Base-by-base conservation (phyloP, 1,140 invertebrate species). In the Stegodyphus mimosarum region DNA sequence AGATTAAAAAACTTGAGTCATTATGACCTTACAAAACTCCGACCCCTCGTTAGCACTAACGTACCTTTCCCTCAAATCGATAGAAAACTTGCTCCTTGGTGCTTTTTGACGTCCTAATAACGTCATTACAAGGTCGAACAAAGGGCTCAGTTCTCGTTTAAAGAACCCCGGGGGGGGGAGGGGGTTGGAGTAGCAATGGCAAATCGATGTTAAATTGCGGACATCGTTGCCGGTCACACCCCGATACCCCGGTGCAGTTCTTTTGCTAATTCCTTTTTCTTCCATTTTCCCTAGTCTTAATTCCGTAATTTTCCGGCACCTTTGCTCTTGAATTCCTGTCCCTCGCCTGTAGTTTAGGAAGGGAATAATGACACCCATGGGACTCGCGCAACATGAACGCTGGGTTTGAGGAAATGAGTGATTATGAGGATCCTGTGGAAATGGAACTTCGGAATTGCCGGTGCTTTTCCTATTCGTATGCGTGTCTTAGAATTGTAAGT, bases 161-260 rank as follows among this genome's bases (percentile, higher is more conserved):
- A 60, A 60, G 15, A 71, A 71, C 33, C 49, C 10, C n/a, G n/a
- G 7, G 10, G 69, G 48, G 69, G 49, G 15, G 18, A n/a, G 69
- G 18, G 0, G 33, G n/a, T 13, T 6, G 49, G 11, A 10, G 13
- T 49, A 7, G n/a, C 33, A 33, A 71, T 71, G 33, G 69, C 50
- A 71, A 71, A 71, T 71, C 69, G 69, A 71, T 71, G 69, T 71
- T 71, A 71, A 71, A 71, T 71, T 71, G 69, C 69, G 69, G 69
- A 71, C 69, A 71, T 71, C 49, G 69, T 13, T n/a, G n/a, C 10
- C 6, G 69, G 69, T 71, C 69, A 71, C 69, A 71, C 69, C 69
- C 69, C 11, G 69, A 48, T 13, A 51, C 17, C 33, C 69, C 49
- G 33, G 33, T 71, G 33, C 33, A 33, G 33, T 71, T 51, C 11